A percentile compares a stretch with the other conserved stretches of the same genome.
Conservation (phyloP, 2,888 invertebrate genomes). For the Dynastes hyllus region DNA sequence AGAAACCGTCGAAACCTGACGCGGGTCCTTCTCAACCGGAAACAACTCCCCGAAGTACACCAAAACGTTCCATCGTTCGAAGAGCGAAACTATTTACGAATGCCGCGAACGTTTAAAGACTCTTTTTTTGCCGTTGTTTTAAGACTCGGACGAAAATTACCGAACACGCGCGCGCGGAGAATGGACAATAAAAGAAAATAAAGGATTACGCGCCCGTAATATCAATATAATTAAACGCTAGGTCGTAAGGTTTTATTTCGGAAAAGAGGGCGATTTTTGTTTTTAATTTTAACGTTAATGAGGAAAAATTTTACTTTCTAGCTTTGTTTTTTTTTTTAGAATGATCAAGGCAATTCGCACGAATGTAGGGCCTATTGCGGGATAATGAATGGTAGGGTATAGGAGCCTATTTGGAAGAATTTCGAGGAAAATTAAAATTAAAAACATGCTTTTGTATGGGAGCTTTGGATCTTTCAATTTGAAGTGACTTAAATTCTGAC, state of each 20-base stretch:
- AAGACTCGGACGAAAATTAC: slow-evolving; percentile 13
- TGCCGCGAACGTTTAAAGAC: slow-evolving; percentile 15
- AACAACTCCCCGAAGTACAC: slow-evolving; percentile 1
- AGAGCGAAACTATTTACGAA: slow-evolving; percentile 21
- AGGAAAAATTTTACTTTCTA: neutral
- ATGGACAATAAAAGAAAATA: slow-evolving; percentile 15
- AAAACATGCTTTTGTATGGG: too few relatives aligned
- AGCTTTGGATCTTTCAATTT: too few relatives aligned
- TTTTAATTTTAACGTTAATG: slow-evolving; percentile 40
- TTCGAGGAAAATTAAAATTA: too few relatives aligned
- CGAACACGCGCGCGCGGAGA: neutral
- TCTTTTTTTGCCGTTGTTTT: slow-evolving; percentile 15
- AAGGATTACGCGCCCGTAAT: slow-evolving; percentile 18
- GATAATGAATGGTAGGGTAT: neutral
- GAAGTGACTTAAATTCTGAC: too few relatives aligned
- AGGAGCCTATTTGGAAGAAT: too few relatives aligned
- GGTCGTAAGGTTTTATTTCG: neutral
- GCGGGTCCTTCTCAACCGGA: neutral
- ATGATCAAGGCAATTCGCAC: neutral
- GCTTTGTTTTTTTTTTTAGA: neutral
- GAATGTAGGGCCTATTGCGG: neutral
- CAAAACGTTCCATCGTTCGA: neutral
- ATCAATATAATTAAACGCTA: slow-evolving; percentile 18
- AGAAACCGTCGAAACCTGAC: neutral
- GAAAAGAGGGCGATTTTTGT: neutral